Evolutionary conservation across 1,140 invertebrate species (phyloP).

Genomic region (Aplysia californica): DNA sequence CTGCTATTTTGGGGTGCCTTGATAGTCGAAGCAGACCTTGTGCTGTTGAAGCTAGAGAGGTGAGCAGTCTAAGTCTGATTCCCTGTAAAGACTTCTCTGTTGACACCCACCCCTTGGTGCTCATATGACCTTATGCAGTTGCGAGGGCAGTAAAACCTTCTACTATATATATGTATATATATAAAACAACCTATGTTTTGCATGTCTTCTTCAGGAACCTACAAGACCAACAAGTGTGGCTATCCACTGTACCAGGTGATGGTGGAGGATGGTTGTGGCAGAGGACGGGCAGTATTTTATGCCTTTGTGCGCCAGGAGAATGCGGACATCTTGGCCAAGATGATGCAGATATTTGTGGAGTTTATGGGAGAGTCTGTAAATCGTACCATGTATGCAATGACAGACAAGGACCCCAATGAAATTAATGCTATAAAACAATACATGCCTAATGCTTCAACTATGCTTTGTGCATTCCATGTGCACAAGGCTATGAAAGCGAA

Average conservation of each 20-base stretch:
- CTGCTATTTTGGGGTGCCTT: too few relatives aligned
- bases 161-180: too few relatives aligned
- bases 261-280: background rate
- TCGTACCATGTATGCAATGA: background rate
- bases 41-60: too few relatives aligned
- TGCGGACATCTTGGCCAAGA: background rate
- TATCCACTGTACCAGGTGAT: background rate
- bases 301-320: background rate
- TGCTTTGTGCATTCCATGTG: conserved; percentile 4
- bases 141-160: too few relatives aligned
- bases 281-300: background rate
- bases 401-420: conserved; percentile 4
- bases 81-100: too few relatives aligned
- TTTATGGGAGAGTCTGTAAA: background rate
- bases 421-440: background rate
- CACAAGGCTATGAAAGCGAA: background rate
- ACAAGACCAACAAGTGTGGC: background rate
- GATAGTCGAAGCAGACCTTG: too few relatives aligned
- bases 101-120: too few relatives aligned
- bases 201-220: background rate
- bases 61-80: too few relatives aligned
- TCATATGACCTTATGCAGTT: too few relatives aligned
- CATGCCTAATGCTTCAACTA: background rate
- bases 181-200: too few relatives aligned
- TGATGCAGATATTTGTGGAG: background rate